Base-by-base conservation (phyloP, 2,797 vertebrate genomes). In the Glossophaga mutica region DNA sequence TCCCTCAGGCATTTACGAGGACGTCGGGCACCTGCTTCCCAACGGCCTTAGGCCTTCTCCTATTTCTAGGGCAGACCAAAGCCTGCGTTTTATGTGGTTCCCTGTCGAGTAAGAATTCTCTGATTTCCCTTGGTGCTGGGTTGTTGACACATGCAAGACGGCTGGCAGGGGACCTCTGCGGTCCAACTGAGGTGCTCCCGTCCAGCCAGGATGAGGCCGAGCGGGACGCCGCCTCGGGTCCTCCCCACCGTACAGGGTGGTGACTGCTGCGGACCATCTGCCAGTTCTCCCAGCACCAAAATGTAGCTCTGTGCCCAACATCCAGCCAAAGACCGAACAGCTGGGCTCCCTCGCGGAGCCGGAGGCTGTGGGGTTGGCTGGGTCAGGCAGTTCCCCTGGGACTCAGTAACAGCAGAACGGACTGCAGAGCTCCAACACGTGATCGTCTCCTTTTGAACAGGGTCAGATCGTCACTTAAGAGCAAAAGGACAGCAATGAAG, bases 21-120 rank as follows among this genome's bases (percentile, higher is more conserved):
- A 90, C 0, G 1, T 21, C 18, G 62, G 29, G 44, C 9, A 5
- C 42, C 74, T 5, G 84, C 78, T 87, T 74, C 87, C 90, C 93
- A 88, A n/a, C n/a, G 57, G 90, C 91, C 32, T 42, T 3, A 34
- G 83, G 93, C 86, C 79, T 77, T 32, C 88, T 77, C 52, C 65
- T 52, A 22, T 93, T 91, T 91, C 89, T 19, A 84, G 93, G 57
- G 70, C 74, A 87, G 87, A 73, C 84, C 50, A 18, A 34, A 59
- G 88, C 67, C 93, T 93, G 84, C 1, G 0, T 59, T 94, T 87
- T 57, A 87, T 70, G 62, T 95, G 76, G 78, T 68, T 77, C 82
- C 37, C 57, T 62, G 78, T 88, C 89, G 92, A 95, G 76, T 32
- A 70, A 81, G 78, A 91, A 97, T 87, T 89, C 85, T 90, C 85